Evolutionary conservation across 2,113 vertebrate species (phyloP).

Genomic region (Camelus bactrianus): DNA sequence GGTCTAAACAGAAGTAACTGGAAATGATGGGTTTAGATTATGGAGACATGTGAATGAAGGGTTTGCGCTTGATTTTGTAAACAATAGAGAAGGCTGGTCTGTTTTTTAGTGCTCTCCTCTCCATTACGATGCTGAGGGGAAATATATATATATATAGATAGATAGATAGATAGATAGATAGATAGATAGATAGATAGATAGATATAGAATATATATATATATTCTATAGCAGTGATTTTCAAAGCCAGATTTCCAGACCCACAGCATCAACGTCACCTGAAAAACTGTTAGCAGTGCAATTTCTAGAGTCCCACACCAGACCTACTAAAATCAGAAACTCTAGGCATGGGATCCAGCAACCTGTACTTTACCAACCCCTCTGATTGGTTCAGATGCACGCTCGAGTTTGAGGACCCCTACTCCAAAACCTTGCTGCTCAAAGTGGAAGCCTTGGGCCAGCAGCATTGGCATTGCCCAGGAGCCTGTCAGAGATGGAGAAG

Average conservation of each 20-base stretch:
- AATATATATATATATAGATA: background rate
- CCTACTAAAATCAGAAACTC: background rate
- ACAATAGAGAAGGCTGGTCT: background rate
- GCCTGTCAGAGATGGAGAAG: background rate
- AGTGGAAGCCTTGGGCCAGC: background rate
- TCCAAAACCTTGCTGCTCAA: background rate
- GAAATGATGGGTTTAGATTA: background rate
- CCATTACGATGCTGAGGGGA: background rate
- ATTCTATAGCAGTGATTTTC: background rate
- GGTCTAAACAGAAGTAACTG: background rate
- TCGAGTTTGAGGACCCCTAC: background rate
- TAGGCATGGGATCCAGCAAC: background rate
- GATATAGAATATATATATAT: too few species aligned
- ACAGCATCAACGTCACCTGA: background rate
- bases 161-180: too few species aligned
- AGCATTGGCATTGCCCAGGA: background rate
- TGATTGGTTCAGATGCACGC: background rate
- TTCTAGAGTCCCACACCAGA: background rate
- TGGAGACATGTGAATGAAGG: background rate
- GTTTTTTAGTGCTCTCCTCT: background rate
- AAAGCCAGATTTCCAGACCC: background rate
- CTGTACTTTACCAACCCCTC: background rate
- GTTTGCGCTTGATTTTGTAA: slow-evolving; percentile 25
- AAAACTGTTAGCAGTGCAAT: background rate
- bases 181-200: too few species aligned